phyloP scores from a whole-genome alignment of 1,140 invertebrate genomes.

The Dendroctonus ponderosae region DNA sequence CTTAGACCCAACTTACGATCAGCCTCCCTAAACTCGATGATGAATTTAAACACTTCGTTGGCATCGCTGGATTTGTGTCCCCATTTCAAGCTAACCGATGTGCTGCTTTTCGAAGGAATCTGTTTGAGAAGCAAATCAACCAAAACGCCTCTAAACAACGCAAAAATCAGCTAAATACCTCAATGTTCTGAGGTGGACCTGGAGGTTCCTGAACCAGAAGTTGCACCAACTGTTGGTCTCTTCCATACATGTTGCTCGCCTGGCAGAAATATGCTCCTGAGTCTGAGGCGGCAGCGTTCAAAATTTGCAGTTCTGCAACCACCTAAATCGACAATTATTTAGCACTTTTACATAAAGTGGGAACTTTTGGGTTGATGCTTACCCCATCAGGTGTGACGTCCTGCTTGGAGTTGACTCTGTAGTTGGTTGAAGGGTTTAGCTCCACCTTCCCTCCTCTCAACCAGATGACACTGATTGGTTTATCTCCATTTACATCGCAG shows the following conservation, averaged over 20 bases:
- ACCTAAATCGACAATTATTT: slow-evolving; percentile 24
- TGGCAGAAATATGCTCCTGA: slow-evolving; percentile 81
- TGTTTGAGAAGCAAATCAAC: background rate
- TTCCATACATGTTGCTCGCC: slow-evolving; percentile 78
- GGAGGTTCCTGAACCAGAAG: slow-evolving; percentile 80
- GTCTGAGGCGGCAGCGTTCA: slow-evolving; percentile 68
- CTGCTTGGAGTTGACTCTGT: slow-evolving; percentile 66
- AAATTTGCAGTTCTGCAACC: slow-evolving; percentile 70
- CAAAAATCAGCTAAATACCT: slow-evolving; percentile 53
- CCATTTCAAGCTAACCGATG: slow-evolving; percentile 74
- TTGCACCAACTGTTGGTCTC: slow-evolving; percentile 78
- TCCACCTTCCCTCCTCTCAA: slow-evolving; percentile 65
- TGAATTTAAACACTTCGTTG: slow-evolving; percentile 70
- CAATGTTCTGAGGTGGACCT: slow-evolving; percentile 65
- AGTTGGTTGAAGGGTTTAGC: slow-evolving; percentile 67
- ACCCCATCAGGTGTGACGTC: slow-evolving; percentile 67
- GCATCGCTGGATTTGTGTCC: slow-evolving; percentile 66
- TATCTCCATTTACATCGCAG: slow-evolving; percentile 80
- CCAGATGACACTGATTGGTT: slow-evolving; percentile 78
- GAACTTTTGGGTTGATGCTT: background rate
- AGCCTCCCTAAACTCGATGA: slow-evolving; percentile 69
- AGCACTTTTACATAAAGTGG: background rate
- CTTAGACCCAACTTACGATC: slow-evolving; percentile 53
- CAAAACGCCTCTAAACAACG: background rate
- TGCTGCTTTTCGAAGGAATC: slow-evolving; percentile 54